phyloP scores from a whole-genome alignment of 2,888 invertebrate genomes.

The Catocala nupta region DNA sequence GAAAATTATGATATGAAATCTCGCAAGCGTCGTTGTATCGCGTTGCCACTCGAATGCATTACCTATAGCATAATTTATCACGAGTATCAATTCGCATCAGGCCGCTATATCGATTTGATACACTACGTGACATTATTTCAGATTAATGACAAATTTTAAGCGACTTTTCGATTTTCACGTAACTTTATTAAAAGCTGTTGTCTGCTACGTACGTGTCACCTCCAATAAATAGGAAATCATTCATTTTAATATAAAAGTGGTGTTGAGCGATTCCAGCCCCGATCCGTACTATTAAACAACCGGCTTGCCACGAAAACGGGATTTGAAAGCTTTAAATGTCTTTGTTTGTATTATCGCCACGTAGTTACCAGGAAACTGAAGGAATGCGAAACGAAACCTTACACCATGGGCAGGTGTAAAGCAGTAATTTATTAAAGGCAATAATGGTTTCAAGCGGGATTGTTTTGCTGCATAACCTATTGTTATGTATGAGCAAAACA shows the following conservation, averaged over 20 bases:
- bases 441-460: conserved; percentile 37
- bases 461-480: conserved; percentile 33
- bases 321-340: conserved; percentile 27
- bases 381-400: conserved; percentile 55
- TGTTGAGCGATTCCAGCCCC: conserved; percentile 5
- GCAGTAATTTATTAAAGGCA: conserved; percentile 42
- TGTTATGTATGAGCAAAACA: conserved; percentile 23
- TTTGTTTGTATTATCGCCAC: conserved; percentile 53
- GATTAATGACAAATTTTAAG: conserved; percentile 22
- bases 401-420: conserved; percentile 43
- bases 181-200: conserved; percentile 16
- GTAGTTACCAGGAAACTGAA: conserved; percentile 54
- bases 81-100: conserved; percentile 29
- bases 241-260: conserved; percentile 22
- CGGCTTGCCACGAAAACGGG: background rate
- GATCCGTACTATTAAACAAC: conserved; percentile 10
- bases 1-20: conserved; percentile 5
- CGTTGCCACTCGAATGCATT: conserved; percentile 33
- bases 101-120: conserved; percentile 34
- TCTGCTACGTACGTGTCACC: conserved; percentile 15
- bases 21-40: conserved; percentile 22
- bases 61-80: conserved; percentile 29
- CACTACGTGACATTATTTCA: conserved; percentile 49
- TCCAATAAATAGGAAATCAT: background rate
- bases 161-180: conserved; percentile 19